Conservation (phyloP, 2,888 invertebrate genomes). For the Eubasilissa splendida region DNA sequence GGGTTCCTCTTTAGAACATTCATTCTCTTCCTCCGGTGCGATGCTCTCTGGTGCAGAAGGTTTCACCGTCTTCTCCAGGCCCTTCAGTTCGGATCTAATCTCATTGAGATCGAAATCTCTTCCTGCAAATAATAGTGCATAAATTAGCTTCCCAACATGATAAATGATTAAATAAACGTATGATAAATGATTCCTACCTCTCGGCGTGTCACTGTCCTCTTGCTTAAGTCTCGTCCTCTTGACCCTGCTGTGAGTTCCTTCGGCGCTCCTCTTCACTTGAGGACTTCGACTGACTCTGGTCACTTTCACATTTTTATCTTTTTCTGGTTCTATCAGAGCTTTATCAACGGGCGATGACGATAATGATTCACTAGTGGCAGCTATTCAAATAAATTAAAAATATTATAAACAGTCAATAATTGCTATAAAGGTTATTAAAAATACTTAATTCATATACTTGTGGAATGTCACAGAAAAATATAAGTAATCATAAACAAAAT, state of each 20-base stretch:
- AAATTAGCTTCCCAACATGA: background rate
- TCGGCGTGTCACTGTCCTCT: constrained; percentile 53
- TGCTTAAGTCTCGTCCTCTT: constrained; percentile 54
- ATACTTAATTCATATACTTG: background rate
- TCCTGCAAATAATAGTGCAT: constrained; percentile 66
- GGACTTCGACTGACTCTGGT: constrained; percentile 53
- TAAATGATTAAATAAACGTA: background rate
- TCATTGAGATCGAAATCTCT: constrained; percentile 89
- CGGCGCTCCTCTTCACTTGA: constrained; percentile 51
- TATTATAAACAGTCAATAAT: background rate
- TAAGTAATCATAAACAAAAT: no score
- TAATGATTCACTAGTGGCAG: constrained; percentile 13
- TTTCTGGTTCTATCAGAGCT: constrained; percentile 21
- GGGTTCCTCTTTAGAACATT: constrained; percentile 41
- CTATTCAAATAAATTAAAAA: background rate
- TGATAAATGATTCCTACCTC: constrained; percentile 46
- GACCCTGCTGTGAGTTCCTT: constrained; percentile 50
- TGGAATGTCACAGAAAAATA: background rate
- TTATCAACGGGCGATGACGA: constrained; percentile 35
- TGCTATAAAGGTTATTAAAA: background rate
- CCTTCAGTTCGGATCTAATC: constrained; percentile 88
- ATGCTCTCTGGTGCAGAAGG: constrained; percentile 64
- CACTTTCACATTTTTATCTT: constrained; percentile 30
- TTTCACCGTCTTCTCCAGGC: constrained; percentile 78
- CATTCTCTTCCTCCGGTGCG: constrained; percentile 65